Percentiles rank a stretch among this genome's conserved stretches.
Evolutionary conservation across 2,797 vertebrate species (phyloP).

Genomic region (Pogonophryne albipinna): DNA sequence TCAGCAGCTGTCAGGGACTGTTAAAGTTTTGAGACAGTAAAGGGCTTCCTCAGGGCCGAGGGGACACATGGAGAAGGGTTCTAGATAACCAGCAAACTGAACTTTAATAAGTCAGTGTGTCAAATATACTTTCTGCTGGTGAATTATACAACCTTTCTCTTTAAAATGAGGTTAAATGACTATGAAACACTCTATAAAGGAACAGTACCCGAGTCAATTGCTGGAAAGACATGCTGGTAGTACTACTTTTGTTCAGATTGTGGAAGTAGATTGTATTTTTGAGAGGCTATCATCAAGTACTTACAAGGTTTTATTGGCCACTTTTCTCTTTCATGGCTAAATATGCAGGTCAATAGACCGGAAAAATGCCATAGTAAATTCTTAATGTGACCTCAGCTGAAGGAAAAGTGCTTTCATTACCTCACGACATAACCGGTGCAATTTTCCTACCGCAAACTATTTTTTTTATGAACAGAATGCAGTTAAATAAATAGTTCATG

Average conservation of each 20-base stretch:
- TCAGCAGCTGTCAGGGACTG: slow-evolving; percentile 52
- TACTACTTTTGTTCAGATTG: slow-evolving; percentile 4
- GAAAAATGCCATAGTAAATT: slow-evolving; percentile 62
- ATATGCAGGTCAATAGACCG: slow-evolving; percentile 56
- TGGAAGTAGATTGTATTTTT: slow-evolving; percentile 20
- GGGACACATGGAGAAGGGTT: slow-evolving; percentile 36
- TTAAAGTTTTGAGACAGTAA: slow-evolving; percentile 51
- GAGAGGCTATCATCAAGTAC: slow-evolving; percentile 38
- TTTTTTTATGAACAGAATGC: slow-evolving; percentile 17
- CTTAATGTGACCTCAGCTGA: slow-evolving; percentile 58
- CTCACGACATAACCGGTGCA: slow-evolving; percentile 8
- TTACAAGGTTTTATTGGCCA: slow-evolving; percentile 39
- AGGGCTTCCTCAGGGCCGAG: slow-evolving; percentile 21
- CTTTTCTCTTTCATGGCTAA: slow-evolving; percentile 48
- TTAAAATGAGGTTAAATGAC: slow-evolving; percentile 6
- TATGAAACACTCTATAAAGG: background rate
- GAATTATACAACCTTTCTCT: slow-evolving; percentile 8
- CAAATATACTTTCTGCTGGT: slow-evolving; percentile 22
- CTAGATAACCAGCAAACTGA: slow-evolving; percentile 29
- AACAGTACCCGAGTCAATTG: background rate
- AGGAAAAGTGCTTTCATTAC: slow-evolving; percentile 52
- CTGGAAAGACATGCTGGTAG: slow-evolving; percentile 1
- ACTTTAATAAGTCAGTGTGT: slow-evolving; percentile 37
- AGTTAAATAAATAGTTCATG: slow-evolving; percentile 5
- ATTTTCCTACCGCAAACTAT: slow-evolving; percentile 34